Evolutionary conservation across 2,113 vertebrate genomes (phyloP).

Genomic region (Cynoglossus semilaevis): DNA sequence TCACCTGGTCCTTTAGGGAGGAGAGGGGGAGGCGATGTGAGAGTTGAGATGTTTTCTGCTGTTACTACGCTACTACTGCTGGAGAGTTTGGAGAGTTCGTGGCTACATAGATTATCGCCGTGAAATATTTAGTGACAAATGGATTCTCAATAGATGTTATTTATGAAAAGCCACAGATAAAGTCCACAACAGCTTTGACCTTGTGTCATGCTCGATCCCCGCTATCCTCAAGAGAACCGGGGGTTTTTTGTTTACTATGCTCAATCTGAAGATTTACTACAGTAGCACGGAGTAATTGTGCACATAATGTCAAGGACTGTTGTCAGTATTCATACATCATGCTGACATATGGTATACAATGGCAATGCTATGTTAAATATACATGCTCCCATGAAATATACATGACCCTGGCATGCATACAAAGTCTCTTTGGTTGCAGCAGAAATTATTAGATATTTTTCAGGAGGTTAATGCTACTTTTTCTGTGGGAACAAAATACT

Average conservation of each 20-base stretch:
- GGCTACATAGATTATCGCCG: slow-evolving; percentile 40
- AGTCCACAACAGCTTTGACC: slow-evolving; percentile 62
- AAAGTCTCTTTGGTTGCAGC: slow-evolving; percentile 27
- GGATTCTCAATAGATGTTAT: slow-evolving; percentile 56
- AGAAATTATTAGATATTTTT: slow-evolving; percentile 31
- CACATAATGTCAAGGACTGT: slow-evolving; percentile 69
- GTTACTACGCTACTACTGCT: slow-evolving; percentile 11
- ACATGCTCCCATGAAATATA: slow-evolving; percentile 69
- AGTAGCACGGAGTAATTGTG: slow-evolving; percentile 64
- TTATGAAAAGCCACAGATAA: slow-evolving; percentile 56
- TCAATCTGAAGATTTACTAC: slow-evolving; percentile 54
- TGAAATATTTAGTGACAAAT: slow-evolving; percentile 68
- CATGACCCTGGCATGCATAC: slow-evolving; percentile 49
- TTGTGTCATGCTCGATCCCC: slow-evolving; percentile 45
- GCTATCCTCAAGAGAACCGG: slow-evolving; percentile 8
- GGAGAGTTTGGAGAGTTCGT: slow-evolving; percentile 27
- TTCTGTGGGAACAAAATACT: too few relatives aligned
- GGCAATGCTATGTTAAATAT: slow-evolving; percentile 62
- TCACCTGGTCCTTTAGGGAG: slow-evolving; percentile 59
- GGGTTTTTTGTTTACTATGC: slow-evolving; percentile 42
- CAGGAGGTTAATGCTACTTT: neutral
- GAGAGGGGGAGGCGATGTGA: slow-evolving; percentile 35
- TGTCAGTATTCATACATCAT: slow-evolving; percentile 70
- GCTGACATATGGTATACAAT: slow-evolving; percentile 57
- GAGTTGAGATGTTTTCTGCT: neutral